Conservation (phyloP, 2,797 vertebrate species). For the Pangasius sanitwongsei region DNA sequence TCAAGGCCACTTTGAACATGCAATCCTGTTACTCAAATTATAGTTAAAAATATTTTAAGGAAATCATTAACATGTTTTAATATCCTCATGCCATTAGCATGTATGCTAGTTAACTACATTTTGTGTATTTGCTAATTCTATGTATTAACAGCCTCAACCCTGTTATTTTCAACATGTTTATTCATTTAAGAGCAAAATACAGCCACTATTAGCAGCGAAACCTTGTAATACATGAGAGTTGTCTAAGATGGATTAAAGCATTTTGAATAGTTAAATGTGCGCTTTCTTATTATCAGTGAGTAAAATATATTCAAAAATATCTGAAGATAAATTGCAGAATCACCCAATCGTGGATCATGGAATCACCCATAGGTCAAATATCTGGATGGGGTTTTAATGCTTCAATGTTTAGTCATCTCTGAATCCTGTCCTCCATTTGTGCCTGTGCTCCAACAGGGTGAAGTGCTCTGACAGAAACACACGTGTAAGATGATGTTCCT, state of each 20-base stretch:
- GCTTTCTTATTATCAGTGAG: not conserved
- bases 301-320: not conserved
- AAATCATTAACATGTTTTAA: not conserved
- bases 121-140: not conserved
- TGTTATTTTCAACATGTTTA: not conserved
- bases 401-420: conserved; percentile 7
- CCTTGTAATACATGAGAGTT: not conserved
- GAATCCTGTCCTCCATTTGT: conserved; percentile 65
- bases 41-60: not conserved
- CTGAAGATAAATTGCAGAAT: not conserved
- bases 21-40: not conserved
- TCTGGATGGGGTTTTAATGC: not conserved
- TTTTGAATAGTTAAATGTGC: not conserved
- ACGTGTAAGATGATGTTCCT: conserved; percentile 75
- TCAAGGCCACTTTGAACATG: not conserved
- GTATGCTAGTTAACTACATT: not conserved
- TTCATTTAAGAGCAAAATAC: not conserved
- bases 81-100: not conserved
- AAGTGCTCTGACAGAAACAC: conserved; percentile 53
- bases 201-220: not conserved
- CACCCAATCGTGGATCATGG: not conserved
- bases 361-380: not conserved
- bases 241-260: not conserved
- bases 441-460: conserved; percentile 68
- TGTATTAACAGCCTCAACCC: not conserved